phyloP scores from a whole-genome alignment of 2,113 vertebrate genomes.

The Saccopteryx leptura region DNA sequence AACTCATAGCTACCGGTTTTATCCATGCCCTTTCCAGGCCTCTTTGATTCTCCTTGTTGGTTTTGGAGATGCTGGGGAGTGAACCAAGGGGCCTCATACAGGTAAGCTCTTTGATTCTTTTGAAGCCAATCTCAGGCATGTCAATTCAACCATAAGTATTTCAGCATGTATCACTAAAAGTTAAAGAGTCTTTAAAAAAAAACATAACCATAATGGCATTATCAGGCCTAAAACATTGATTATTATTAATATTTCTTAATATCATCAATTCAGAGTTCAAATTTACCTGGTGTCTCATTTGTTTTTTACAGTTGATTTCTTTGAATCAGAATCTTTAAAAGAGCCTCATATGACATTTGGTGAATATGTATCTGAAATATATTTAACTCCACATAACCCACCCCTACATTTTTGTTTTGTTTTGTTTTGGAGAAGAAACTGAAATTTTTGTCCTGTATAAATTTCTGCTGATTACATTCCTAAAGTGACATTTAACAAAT shows the following conservation, averaged over 20 bases:
- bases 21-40: neutral
- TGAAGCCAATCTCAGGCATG: conserved; percentile 10
- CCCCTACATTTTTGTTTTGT: neutral
- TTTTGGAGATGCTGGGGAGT: neutral
- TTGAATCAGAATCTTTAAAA: neutral
- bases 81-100: neutral
- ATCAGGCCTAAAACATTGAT: neutral
- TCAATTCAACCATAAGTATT: conserved; percentile 42
- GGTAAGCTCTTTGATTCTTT: neutral
- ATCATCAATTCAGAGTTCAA: neutral
- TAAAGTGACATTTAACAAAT: neutral
- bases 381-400: neutral
- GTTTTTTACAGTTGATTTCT: neutral
- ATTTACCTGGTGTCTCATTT: neutral
- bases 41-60: neutral
- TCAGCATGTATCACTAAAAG: neutral
- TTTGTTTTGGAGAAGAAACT: conserved; percentile 27
- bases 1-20: neutral
- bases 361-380: neutral
- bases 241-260: neutral
- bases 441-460: neutral
- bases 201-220: neutral
- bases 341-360: neutral
- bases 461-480: neutral
- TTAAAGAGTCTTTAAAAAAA: neutral